Evolutionary conservation across 2,113 vertebrate species (phyloP), one percentile per base, ranked within the genome.

Genomic region (Psophia crepitans): DNA sequence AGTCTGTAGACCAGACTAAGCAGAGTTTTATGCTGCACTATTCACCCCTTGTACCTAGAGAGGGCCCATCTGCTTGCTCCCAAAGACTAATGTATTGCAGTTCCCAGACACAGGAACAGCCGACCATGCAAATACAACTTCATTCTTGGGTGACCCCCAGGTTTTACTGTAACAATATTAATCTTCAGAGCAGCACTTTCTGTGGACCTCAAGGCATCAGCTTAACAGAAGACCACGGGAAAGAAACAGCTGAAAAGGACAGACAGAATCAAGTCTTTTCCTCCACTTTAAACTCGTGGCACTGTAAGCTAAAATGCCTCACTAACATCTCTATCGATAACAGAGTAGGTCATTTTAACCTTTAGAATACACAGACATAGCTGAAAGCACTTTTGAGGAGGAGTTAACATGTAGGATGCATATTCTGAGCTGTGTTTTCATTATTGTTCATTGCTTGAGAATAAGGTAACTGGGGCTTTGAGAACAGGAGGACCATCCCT

Each of bases 61-160:
- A 57, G 13, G 11, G 7, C n/a, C 21, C 12, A 28, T 0, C 26
- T 43, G 54, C 16, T 21, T 24, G 66, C 18, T 9, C 24, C 13
- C 33, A 51, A 33, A 61, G 21, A 51, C 23, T 5, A 32, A 37
- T 1, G 51, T 0, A 54, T 3, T 14, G 32, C 54, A 37, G 9
- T 4, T 37, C 43, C 32, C 27, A 15, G 20, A 21, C 37, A 66
- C 15, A 56, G n/a, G 35, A 90, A 76, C 4, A 1, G 27, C 32
- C 12, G 8, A 20, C 6, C 44, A 48, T 1, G 1, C 27, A 89
- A 91, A 73, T 3, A 5, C 28, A 83, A 33, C 7, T 63, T 48
- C 22, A 16, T 12, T 73, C 28, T 41, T 26, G 5, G 26, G 57
- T n/a, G 28, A 51, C 14, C 14, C 30, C 9, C 0, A 0, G 37